Evolutionary conservation across 2,113 vertebrate genomes (phyloP), one percentile per base, ranked within the genome.

Genomic region (Tympanuchus pallidicinctus): DNA sequence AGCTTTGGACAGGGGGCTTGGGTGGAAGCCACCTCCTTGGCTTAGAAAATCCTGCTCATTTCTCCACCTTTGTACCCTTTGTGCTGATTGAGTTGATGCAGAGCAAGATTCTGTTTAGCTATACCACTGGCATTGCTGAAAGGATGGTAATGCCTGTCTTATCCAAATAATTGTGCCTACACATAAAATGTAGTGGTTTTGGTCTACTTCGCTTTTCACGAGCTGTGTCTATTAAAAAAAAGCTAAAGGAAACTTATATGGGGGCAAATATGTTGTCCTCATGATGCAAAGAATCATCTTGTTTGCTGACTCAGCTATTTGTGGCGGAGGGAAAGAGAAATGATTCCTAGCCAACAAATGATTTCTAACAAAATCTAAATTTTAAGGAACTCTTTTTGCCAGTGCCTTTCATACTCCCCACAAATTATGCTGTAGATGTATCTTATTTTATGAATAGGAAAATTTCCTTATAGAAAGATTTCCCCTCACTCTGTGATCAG

Each of bases 1-100:
- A 73, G 4, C 16, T 27, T 52, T 0, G 12, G 15, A 9, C 17
- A 48, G 0, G 2, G 12, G 11, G 30, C 72, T 70, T 27, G 30
- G 17, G 50, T 24, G 30, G 32, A 66, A 60, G 25, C 21, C 7
- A 5, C 42, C 3, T 27, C 42, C 34, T 12, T 60, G 28, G 7
- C 28, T 80, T n/a, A 52, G 42, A 80, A 88, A 77, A 24, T 19
- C 28, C 40, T 34, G 25, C 43, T 57, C 15, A 1, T 43, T 79
- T 34, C 11, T 40, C 15, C 24, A 7, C 13, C 10, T 80, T 65
- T 66, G 71, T 17, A 6, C 34, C 36, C 30, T 27, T 30, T 36
- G 18, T 88, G 50, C 8, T 74, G 9, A 73, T 73, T 77, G 20
- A 57, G 45, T 40, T 20, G 14, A 1, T 36, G 30, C n/a, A 52